Conservation (phyloP, 2,113 vertebrate species). For the Pseudois nayaur region DNA sequence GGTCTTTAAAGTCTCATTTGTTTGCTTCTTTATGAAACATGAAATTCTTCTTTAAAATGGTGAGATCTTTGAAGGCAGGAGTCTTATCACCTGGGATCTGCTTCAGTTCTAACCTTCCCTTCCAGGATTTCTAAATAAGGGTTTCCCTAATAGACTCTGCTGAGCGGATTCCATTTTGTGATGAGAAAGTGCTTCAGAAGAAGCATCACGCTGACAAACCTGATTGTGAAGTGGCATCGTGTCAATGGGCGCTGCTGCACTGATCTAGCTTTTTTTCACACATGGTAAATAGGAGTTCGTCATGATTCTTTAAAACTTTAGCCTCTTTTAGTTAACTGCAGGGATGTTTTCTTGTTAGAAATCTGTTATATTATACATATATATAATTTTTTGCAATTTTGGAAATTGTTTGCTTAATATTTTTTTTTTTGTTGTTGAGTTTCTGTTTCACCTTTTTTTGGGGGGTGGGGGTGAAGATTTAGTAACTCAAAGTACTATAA, state of each 20-base stretch:
- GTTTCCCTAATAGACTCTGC: neutral
- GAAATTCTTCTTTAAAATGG: neutral
- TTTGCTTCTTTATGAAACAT: neutral
- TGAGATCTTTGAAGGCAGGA: neutral
- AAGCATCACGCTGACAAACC: neutral
- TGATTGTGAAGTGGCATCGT: neutral
- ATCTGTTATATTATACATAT: neutral
- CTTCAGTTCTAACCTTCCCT: neutral
- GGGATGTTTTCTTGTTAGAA: neutral
- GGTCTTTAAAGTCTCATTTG: neutral
- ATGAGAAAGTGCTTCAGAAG: neutral
- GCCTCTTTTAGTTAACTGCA: neutral
- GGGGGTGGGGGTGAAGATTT: neutral
- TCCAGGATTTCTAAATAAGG: neutral
- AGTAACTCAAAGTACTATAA: neutral
- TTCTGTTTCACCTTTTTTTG: neutral
- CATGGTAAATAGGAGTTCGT: neutral
- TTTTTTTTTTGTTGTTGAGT: neutral
- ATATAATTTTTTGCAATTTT: neutral
- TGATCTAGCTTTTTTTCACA: neutral
- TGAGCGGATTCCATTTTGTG: neutral
- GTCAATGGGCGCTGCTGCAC: neutral
- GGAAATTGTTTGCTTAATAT: neutral
- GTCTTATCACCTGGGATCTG: neutral
- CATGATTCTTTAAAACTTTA: slow-evolving; percentile 35